Conservation (phyloP, 2,797 vertebrate species). For the Sebastes glaucus region DNA sequence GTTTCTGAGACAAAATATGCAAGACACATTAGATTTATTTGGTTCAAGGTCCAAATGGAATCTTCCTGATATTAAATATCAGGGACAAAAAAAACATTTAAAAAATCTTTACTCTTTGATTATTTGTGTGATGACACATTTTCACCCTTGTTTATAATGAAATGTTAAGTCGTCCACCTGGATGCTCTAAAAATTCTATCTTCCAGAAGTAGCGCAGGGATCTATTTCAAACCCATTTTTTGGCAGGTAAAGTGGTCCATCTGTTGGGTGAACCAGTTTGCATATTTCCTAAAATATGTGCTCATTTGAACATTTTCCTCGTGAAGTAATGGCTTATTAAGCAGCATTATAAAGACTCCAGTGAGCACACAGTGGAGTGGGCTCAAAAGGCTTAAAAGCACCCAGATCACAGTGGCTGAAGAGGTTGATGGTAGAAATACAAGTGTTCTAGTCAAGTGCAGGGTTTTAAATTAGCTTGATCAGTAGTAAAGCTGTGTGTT, state of each 20-base stretch:
- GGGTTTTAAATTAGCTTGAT: constrained; percentile 1
- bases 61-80: not conserved
- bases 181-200: constrained; percentile 12
- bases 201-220: constrained; percentile 16
- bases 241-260: constrained; percentile 59
- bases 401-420: not conserved
- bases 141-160: not conserved
- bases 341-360: not conserved
- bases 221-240: constrained; percentile 35
- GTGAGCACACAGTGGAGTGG: constrained; percentile 1
- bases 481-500: not conserved
- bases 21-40: not conserved
- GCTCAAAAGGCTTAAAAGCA: constrained; percentile 12
- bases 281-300: constrained; percentile 38
- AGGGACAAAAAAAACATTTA: not conserved
- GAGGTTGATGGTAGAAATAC: not conserved
- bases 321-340: constrained; percentile 38
- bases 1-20: not conserved
- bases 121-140: not conserved
- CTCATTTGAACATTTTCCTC: constrained; percentile 18
- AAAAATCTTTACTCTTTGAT: too few relatives aligned
- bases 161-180: constrained; percentile 47
- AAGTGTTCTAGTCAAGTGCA: not conserved
- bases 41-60: not conserved
- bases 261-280: constrained; percentile 53